A percentile compares a stretch with the other conserved stretches of the same genome.
Evolutionary conservation across 1,140 invertebrate species (phyloP).

Genomic region (Yoshiicerus persimilis): DNA sequence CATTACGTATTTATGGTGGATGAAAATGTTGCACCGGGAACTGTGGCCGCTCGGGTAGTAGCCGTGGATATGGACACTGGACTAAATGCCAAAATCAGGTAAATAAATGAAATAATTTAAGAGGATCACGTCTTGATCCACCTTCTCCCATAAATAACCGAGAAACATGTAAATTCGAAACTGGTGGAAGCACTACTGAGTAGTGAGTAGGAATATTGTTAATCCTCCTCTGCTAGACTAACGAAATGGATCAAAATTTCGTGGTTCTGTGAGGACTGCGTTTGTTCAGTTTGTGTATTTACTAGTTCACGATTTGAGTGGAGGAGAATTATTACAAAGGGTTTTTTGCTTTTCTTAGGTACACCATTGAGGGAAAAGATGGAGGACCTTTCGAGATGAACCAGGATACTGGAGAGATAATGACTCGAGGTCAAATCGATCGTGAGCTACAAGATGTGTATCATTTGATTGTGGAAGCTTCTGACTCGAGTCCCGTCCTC

Average conservation of each 20-base stretch:
- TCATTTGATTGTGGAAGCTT: constrained; percentile 78
- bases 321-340: not conserved
- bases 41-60: constrained; percentile 68
- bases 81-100: constrained; percentile 79
- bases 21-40: constrained; percentile 74
- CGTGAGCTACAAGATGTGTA: constrained; percentile 75
- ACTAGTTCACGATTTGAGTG: not conserved
- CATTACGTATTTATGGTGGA: constrained; percentile 72
- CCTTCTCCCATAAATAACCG: not conserved
- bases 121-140: not conserved
- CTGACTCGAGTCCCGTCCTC: constrained; percentile 81
- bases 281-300: not conserved
- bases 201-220: too few species aligned
- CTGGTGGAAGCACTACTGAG: not conserved
- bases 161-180: not conserved
- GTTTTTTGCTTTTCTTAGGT: constrained; percentile 56
- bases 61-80: constrained; percentile 80
- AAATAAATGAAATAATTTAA: constrained; percentile 41
- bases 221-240: not conserved
- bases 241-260: not conserved
- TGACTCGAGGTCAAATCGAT: constrained; percentile 70
- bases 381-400: constrained; percentile 67
- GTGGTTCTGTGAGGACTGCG: not conserved
- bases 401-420: constrained; percentile 71
- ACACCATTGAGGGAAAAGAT: constrained; percentile 72